Evolutionary conservation across 2,888 invertebrate genomes (phyloP), one percentile per base, ranked within the genome.

Genomic region (Philopedon plagiatum): DNA sequence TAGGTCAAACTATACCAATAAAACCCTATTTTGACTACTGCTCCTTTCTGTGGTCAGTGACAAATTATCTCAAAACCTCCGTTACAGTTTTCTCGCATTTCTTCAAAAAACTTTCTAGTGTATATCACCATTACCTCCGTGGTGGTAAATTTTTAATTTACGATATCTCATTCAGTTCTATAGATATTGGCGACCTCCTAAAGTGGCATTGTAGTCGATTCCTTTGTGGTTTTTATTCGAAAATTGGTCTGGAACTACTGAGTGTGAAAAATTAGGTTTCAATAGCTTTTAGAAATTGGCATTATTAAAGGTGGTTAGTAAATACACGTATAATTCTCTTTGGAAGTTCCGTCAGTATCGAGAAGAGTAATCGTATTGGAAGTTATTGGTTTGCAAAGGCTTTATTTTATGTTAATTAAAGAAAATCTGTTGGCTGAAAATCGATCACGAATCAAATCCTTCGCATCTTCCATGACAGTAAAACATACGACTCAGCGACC

Each of bases 1-100:
- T n/a, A n/a, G n/a, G n/a, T 21, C 15, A 2, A 37, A 23, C 39
- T n/a, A 26, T 39, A 7, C 15, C 32, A 32, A 61, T 61, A 32
- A 32, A 44, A 18, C 63, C 32, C 29, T 70, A 70, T 70, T 70
- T 70, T 62, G 69, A 70, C 69, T 70, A 70, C 69, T 26, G 69
- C 39, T 34, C 62, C 44, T 54, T 69, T 56, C 23, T 70, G 69
- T 37, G 69, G 69, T 70, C 69, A 34, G 63, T 70, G 69, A 70
- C 69, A 63, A 70, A 70, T 70, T 56, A 69, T 70, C 62, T 64
- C 34, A 19, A 57, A 44, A 65, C 44, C 41, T 37, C 49, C 15
- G 67, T 46, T 56, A 49, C 41, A 56, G 2, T 57, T 64, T 21
- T 54, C 32, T 46, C 15, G 37, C 23, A 21, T 63, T 37, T 63